Conservation (phyloP, 2,113 vertebrate species). For the Varanus salvator region DNA sequence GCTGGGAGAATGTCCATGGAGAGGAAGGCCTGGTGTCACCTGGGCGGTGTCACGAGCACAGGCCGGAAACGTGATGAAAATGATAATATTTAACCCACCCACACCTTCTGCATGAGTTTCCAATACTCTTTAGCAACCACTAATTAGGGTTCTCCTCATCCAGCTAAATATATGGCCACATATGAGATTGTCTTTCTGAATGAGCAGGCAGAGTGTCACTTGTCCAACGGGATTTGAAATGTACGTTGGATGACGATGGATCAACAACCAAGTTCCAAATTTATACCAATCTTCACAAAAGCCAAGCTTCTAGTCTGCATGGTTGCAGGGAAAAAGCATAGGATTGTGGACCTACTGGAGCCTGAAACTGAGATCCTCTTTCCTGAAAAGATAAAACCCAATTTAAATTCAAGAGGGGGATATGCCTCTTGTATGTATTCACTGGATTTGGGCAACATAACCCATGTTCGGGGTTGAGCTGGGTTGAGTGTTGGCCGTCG, state of each 20-base stretch:
- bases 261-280: neutral
- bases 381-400: no score
- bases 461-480: no score
- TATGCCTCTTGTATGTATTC: neutral
- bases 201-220: neutral
- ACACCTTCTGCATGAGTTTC: conserved; percentile 66
- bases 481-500: no score
- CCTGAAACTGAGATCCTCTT: no score
- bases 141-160: conserved; percentile 63
- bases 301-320: neutral
- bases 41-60: conserved; percentile 58
- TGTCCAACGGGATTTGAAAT: neutral
- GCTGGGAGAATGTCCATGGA: neutral
- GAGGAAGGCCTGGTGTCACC: conserved; percentile 44
- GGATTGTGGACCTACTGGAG: neutral
- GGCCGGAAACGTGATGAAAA: conserved; percentile 68
- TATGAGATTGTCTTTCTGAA: neutral
- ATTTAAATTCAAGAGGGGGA: no score
- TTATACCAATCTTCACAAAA: neutral
- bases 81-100: conserved; percentile 66
- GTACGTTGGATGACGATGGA: neutral
- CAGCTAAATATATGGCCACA: neutral
- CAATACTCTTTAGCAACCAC: conserved; percentile 30
- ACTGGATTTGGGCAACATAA: no score
- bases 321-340: neutral